Percentiles rank a stretch among this genome's conserved stretches.
These are phyloP conservation scores for Lethocerus indicus DNA, from an alignment of 1,140 invertebrate species.

Conservation along the genomic window DNA sequence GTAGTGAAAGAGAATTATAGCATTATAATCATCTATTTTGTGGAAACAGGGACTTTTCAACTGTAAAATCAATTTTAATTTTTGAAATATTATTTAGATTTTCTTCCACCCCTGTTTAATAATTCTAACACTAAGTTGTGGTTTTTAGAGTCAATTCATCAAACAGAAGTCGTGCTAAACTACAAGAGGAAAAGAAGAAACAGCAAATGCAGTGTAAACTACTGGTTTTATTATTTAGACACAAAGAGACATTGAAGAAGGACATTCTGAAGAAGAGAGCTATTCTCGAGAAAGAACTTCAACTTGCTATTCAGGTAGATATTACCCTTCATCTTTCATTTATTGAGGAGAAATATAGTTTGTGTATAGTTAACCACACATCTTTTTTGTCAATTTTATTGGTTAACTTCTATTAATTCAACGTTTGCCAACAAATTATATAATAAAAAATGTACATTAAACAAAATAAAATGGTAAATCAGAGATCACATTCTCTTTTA, in stretches of 20 bases:
- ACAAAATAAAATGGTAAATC: not conserved
- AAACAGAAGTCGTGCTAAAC: slow-evolving; percentile 18
- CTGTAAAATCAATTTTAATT: too few species aligned
- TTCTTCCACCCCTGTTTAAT: not conserved
- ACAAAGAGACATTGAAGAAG: slow-evolving; percentile 84
- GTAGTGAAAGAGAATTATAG: too few species aligned
- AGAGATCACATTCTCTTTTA: not conserved
- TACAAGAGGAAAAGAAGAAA: slow-evolving; percentile 30
- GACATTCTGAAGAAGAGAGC: slow-evolving; percentile 83
- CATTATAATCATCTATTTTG: too few species aligned
- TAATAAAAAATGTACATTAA: too few species aligned
- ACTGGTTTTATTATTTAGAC: slow-evolving; percentile 52
- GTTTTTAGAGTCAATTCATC: slow-evolving; percentile 5
- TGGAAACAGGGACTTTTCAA: too few species aligned
- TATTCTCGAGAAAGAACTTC: slow-evolving; percentile 76
- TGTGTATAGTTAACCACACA: too few species aligned
- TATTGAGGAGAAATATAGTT: too few species aligned
- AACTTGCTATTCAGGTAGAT: slow-evolving; percentile 69
- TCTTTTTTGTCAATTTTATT: too few species aligned
- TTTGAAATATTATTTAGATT: too few species aligned
- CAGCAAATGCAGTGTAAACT: slow-evolving; percentile 33
- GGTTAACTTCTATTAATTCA: not conserved
- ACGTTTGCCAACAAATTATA: too few species aligned
- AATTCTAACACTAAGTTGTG: not conserved
- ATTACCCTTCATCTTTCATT: not conserved